Percentiles rank a stretch among this genome's conserved stretches.
phyloP scores from a whole-genome alignment of 2,888 invertebrate species.

The Salticus scenicus region DNA sequence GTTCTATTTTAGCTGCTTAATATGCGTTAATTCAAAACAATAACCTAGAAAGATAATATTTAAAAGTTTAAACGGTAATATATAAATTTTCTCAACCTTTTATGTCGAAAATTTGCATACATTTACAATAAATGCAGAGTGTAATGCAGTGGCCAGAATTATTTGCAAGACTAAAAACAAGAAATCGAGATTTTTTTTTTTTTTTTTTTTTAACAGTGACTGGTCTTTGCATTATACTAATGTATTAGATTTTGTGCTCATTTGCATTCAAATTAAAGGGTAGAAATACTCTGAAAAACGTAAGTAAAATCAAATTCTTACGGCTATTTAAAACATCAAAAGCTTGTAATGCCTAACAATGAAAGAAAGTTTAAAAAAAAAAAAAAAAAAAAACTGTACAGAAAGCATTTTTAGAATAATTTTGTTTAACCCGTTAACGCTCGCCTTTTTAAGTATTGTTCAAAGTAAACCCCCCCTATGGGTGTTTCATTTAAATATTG shows the following conservation, averaged over 20 bases:
- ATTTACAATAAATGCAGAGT: conserved; percentile 46
- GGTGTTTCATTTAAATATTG: too few species aligned
- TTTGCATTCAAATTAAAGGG: conserved; percentile 60
- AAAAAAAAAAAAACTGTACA: too few species aligned
- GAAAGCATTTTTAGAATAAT: too few species aligned
- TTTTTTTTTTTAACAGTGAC: conserved; percentile 37
- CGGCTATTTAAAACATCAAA: too few species aligned
- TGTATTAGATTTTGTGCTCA: conserved; percentile 55
- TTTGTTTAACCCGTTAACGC: too few species aligned
- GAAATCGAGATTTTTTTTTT: not conserved
- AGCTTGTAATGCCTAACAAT: too few species aligned
- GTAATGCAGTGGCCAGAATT: conserved; percentile 8
- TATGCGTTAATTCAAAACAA: conserved; percentile 47
- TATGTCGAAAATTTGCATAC: conserved; percentile 64
- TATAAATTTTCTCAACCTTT: conserved; percentile 62
- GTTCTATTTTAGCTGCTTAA: too few species aligned
- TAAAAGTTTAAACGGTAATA: conserved; percentile 66
- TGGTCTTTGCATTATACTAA: conserved; percentile 56
- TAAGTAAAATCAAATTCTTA: not conserved
- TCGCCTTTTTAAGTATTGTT: too few species aligned
- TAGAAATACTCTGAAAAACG: conserved; percentile 29
- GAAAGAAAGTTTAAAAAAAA: too few species aligned
- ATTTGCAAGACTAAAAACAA: conserved; percentile 14
- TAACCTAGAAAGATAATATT: conserved; percentile 55
- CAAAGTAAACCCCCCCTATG: too few species aligned